Evolutionary conservation across 2,797 vertebrate genomes (phyloP).

Genomic region (Ateles fusciceps): DNA sequence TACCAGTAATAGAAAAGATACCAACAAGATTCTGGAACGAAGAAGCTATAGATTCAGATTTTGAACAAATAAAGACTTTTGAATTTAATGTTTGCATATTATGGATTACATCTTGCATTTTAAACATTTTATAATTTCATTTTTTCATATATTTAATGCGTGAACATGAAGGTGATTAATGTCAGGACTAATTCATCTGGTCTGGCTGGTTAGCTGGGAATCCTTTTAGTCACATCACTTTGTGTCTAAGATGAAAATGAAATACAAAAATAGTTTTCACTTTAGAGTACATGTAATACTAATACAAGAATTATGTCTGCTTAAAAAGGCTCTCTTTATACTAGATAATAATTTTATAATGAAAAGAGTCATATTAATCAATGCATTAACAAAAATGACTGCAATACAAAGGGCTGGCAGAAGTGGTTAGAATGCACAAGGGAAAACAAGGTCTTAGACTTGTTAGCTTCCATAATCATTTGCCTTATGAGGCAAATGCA

Average conservation of each 20-base stretch:
- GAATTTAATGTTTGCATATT: neutral
- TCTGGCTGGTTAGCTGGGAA: neutral
- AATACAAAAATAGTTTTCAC: neutral
- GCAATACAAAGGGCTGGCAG: neutral
- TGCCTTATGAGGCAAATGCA: neutral
- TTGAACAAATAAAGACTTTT: neutral
- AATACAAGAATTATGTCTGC: neutral
- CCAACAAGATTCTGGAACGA: neutral
- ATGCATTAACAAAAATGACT: neutral
- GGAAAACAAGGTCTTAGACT: neutral
- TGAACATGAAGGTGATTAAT: neutral
- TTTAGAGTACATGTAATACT: neutral
- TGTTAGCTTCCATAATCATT: neutral
- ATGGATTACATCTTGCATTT: neutral
- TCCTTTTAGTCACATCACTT: neutral
- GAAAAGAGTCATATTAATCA: neutral
- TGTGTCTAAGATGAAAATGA: neutral
- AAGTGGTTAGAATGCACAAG: neutral
- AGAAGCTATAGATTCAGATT: neutral
- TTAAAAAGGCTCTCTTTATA: neutral
- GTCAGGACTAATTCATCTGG: neutral
- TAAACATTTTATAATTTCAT: neutral
- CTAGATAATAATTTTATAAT: neutral
- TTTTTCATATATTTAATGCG: neutral
- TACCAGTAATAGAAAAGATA: neutral